Evolutionary conservation across 2,888 invertebrate genomes (phyloP).

Genomic region (Ennomos quercinarius): DNA sequence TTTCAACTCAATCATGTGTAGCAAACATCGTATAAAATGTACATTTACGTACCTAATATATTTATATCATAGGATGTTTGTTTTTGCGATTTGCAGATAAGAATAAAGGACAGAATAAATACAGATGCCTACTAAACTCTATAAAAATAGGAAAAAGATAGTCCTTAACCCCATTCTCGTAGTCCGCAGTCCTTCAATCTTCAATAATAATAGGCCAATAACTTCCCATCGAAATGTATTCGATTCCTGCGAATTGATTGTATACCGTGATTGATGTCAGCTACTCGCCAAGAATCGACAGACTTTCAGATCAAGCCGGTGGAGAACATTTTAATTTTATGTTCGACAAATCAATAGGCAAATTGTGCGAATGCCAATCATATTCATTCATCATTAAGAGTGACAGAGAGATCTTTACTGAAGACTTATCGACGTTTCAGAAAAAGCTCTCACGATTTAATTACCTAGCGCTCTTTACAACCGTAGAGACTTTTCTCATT

Average conservation of each 20-base stretch:
- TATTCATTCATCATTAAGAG: slow-evolving; percentile 14
- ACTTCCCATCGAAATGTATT: slow-evolving; percentile 26
- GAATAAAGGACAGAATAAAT: slow-evolving; percentile 11
- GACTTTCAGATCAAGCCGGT: slow-evolving; percentile 22
- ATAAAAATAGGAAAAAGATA: slow-evolving; percentile 19
- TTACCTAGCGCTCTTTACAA: slow-evolving; percentile 18
- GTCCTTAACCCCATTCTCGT: slow-evolving; percentile 21
- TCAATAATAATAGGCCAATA: slow-evolving; percentile 25
- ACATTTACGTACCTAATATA: no score
- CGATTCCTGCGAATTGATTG: slow-evolving; percentile 47
- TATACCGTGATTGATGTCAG: slow-evolving; percentile 50
- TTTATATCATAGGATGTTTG: no score
- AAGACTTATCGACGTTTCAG: slow-evolving; percentile 11
- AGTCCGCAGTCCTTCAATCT: slow-evolving; percentile 22
- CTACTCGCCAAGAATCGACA: slow-evolving; percentile 41
- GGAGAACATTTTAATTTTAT: slow-evolving; percentile 33
- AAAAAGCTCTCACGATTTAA: slow-evolving; percentile 24
- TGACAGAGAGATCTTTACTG: slow-evolving; percentile 7
- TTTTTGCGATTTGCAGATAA: not conserved
- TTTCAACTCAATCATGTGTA: no score
- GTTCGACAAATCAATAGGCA: slow-evolving; percentile 31
- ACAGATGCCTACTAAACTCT: slow-evolving; percentile 18
- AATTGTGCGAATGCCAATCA: slow-evolving; percentile 29
- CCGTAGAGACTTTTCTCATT: slow-evolving; percentile 21
- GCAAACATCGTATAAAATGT: no score